These are phyloP conservation scores for Sinosuthora webbiana DNA, from an alignment of 2,113 vertebrate genomes.

Conservation along the genomic window DNA sequence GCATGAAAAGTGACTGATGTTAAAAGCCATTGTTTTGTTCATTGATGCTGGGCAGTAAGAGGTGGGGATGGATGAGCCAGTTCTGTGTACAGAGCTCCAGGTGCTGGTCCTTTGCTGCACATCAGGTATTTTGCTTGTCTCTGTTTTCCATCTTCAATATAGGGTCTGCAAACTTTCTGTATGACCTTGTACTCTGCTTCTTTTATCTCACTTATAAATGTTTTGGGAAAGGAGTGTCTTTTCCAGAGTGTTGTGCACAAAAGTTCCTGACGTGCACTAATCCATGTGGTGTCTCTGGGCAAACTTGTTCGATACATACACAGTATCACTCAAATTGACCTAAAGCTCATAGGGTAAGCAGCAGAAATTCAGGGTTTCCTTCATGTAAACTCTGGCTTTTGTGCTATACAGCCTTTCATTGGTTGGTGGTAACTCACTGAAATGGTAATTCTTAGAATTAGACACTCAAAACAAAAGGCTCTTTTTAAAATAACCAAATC, in stretches of 20 bases:
- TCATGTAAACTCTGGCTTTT: not conserved
- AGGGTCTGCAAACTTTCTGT: not conserved
- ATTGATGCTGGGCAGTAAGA: not conserved
- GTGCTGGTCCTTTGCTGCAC: not conserved
- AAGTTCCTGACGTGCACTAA: not conserved
- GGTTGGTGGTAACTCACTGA: slow-evolving; percentile 26
- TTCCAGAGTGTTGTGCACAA: not conserved
- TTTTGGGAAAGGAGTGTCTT: not conserved
- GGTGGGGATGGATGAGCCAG: not conserved
- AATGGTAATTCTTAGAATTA: slow-evolving; percentile 45
- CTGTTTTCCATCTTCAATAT: not conserved
- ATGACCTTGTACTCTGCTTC: not conserved
- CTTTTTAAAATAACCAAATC: slow-evolving; percentile 31
- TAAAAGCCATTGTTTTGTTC: not conserved
- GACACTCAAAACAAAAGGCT: slow-evolving; percentile 41
- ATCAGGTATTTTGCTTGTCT: not conserved
- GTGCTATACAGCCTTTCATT: not conserved
- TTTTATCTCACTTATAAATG: not conserved
- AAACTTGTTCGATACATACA: not conserved
- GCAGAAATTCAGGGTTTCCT: not conserved
- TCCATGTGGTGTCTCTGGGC: not conserved
- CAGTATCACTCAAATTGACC: not conserved
- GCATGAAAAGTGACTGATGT: not conserved
- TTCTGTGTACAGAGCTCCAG: not conserved
- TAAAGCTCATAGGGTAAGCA: not conserved